Base-by-base conservation (phyloP, 2,113 vertebrate species). In the Cinclus cinclus region DNA sequence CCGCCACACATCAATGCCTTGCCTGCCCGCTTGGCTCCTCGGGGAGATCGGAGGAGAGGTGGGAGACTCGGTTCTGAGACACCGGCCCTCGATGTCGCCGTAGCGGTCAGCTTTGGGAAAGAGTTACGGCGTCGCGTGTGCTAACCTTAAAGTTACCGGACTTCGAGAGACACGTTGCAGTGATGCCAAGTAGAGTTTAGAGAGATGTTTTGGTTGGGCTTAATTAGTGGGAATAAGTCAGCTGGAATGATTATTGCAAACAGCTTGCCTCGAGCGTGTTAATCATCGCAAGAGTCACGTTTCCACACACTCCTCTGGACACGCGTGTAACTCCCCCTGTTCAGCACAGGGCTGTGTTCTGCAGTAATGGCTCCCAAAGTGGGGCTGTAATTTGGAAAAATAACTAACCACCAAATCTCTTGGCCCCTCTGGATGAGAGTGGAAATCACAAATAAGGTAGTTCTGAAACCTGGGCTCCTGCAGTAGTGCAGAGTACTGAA, bases 1-100 rank as follows among this genome's bases (percentile, higher is more conserved):
- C 9, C 4, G 4, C n/a, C 58, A 18, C 11, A 0, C 77, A 11
- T 2, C n/a, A 0, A 35, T 4, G 53, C 50, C 2, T 1, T 19
- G 69, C 12, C 58, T 11, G 25, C 13, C 63, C 19, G 12, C 49
- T 19, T 8, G 14, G 56, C 56, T 33, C 20, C 71, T 56, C 7
- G 3, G 14, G 5, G 35, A 22, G 31, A 2, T 2, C 11, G 39
- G 33, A 19, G 33, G 23, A 33, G 27, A 23, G 35, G 23, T 46
- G 87, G 27, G 52, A 18, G 33, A 4, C 7, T 8, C 46, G 22
- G 14, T 70, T 23, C 41, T 2, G 33, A 33, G 42, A 7, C 13
- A 6, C 20, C 3, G 10, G 63, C 37, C 42, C 33, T 44, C 7
- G 0, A 0, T 31, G 17, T 11, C 8, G 3, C 33, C 1, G 5